phyloP scores from a whole-genome alignment of 2,113 vertebrate genomes.

The Pelecanus crispus region DNA sequence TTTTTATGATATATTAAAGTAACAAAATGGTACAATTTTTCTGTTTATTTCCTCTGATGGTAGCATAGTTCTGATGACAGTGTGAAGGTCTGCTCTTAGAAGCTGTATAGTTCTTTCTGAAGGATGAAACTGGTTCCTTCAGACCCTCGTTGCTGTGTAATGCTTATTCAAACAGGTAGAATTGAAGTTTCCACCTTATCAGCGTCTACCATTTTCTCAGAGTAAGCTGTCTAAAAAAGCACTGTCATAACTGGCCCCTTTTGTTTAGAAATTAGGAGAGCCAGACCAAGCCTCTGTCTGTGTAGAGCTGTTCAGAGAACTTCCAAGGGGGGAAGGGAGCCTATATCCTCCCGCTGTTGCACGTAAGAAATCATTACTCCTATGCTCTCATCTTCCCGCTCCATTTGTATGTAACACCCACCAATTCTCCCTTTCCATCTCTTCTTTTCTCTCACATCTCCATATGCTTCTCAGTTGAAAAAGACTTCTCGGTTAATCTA shows the following conservation, averaged over 20 bases:
- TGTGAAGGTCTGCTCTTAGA: not conserved
- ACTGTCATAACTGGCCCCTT: not conserved
- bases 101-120: not conserved
- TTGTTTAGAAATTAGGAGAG: not conserved
- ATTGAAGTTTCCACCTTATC: not conserved
- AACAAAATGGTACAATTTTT: not conserved
- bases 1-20: not conserved
- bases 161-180: not conserved
- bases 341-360: not conserved
- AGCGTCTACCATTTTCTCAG: not conserved
- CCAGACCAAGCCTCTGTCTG: not conserved
- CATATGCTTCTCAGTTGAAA: conserved; percentile 14
- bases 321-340: not conserved
- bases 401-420: not conserved
- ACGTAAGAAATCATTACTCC: not conserved
- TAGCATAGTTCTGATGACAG: not conserved
- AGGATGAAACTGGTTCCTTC: not conserved
- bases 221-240: not conserved
- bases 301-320: not conserved
- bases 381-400: not conserved
- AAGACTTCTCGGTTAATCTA: not conserved
- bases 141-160: not conserved
- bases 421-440: not conserved
- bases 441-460: not conserved
- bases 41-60: not conserved